Evolutionary conservation across 2,113 vertebrate genomes (phyloP), one percentile per base, ranked within the genome.

Genomic region (Myxocyprinus asiaticus): DNA sequence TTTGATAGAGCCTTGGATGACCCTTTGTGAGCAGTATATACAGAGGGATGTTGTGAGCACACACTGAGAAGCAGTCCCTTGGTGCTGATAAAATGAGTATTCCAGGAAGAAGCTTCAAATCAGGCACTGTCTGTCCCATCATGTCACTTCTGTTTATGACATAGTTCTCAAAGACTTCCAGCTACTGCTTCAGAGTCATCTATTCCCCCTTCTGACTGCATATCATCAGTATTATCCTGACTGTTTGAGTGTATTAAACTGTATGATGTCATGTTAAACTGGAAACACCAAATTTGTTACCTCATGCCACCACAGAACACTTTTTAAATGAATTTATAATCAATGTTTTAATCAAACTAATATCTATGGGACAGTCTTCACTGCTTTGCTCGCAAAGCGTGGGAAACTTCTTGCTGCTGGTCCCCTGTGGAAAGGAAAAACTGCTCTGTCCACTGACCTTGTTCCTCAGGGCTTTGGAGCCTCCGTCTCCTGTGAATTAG

Each of bases 391-490:
- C 72, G 86, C 67, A 7, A 87, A 90, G 88, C 91, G 91, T 92
- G 93, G 91, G 92, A 94, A 94, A 87, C 76, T 77, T 88, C 79
- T 77, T 51, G 58, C 73, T 81, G 78, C 67, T 50, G 58, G 84
- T 90, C 92, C 89, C 90, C 51, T 56, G 90, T 86, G 92, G 71
- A 77, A 88, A 85, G 55, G 81, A 70, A 85, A 87, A 83, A 89
- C 80, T 84, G 83, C 82, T 86, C 85, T 86, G 84, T 89, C 81
- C 82, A 63, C 53, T 89, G 87, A 90, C 89, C 91, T 59, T 59
- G 45, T 22, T 90, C 87, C 82, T 86, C 42, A 0, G 85, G 81
- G 85, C 64, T 87, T 88, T 87, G 83, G 86, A 88, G 86, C 82
- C 85, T 85, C 64, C 33, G 78, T 84, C 81, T 85, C 75, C 68